Evolutionary conservation across 2,888 invertebrate species (phyloP), one percentile per base, ranked within the genome.

Genomic region (Lasioglossum marginatum): DNA sequence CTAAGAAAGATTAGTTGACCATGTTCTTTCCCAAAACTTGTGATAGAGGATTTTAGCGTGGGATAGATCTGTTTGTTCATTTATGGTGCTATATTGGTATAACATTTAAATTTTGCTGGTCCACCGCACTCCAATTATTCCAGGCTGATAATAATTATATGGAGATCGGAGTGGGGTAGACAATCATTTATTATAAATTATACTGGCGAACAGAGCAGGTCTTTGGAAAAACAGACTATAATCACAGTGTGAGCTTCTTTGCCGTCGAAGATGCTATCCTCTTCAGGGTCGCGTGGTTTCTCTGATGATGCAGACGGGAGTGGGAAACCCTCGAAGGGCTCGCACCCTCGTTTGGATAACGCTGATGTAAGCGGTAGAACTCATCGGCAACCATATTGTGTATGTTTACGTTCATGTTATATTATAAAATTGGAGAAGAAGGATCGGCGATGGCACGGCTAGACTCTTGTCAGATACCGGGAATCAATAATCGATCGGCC

Each of bases 151-250:
- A 63, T 34, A 43, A 43, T 43, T 23, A 37, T 37, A 4, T 37
- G 37, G 34, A 10, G 8, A 68, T 68, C 10, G 34, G 1, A 68
- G 1, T 37, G 34, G 23, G 34, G 68, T 23, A 19, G 68, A 68
- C 19, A 68, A 37, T 19, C 37, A 2, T 23, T 23, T 31, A 31
- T 31, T 31, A 31, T 31, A 2, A 34, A 0, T 19, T 1, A 19
- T 23, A 19, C 3, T 31, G 19, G 19, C 4, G 12, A 19, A 37
- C 12, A 6, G 4, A 6, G 4, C 19, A 68, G 37, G 3, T 68
- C 68, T 68, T 68, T 68, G 10, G 68, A 68, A 68, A 68, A 37
- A 68, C 68, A 37, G 68, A 23, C 34, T 68, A 68, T 68, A 23
- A 68, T 68, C 10, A 68, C 63, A 37, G 37, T 68, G 68, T 68